A percentile compares a stretch with the other conserved stretches of the same genome.
Conservation (phyloP, 2,113 vertebrate genomes). For the Oryzias celebensis region DNA sequence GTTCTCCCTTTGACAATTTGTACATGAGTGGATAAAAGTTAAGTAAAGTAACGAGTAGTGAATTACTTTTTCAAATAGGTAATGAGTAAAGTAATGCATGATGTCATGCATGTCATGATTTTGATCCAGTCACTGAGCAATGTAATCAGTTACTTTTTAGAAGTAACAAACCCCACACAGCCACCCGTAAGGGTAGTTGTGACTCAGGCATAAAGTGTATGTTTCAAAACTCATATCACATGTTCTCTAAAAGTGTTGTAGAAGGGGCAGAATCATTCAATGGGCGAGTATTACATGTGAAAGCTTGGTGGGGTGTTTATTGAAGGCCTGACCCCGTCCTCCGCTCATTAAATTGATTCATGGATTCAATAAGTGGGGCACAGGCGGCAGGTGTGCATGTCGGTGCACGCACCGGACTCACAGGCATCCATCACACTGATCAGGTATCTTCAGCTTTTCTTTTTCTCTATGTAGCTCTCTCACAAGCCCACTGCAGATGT, state of each 20-base stretch:
- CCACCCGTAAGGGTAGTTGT: too few species aligned
- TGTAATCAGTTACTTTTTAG: too few species aligned
- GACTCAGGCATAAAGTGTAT: too few species aligned
- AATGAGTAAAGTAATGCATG: too few species aligned
- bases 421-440: constrained; percentile 74
- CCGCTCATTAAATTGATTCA: constrained; percentile 80
- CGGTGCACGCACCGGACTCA: constrained; percentile 37
- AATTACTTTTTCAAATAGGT: too few species aligned
- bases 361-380: constrained; percentile 74
- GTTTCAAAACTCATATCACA: constrained; percentile 12
- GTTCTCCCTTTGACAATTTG: too few species aligned
- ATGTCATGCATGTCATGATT: too few species aligned
- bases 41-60: too few species aligned
- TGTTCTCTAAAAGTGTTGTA: constrained; percentile 40
- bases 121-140: too few species aligned
- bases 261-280: constrained; percentile 56
- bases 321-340: constrained; percentile 72
- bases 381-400: constrained; percentile 69
- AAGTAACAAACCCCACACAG: too few species aligned
- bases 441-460: constrained; percentile 62
- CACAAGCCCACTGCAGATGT: constrained; percentile 55
- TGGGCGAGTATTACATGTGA: constrained; percentile 51
- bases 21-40: too few species aligned
- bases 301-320: constrained; percentile 72
- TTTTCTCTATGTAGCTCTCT: constrained; percentile 32